These are phyloP conservation scores for Apaloderma vittatum DNA, from an alignment of 2,113 vertebrate species.

Conservation along the genomic window DNA sequence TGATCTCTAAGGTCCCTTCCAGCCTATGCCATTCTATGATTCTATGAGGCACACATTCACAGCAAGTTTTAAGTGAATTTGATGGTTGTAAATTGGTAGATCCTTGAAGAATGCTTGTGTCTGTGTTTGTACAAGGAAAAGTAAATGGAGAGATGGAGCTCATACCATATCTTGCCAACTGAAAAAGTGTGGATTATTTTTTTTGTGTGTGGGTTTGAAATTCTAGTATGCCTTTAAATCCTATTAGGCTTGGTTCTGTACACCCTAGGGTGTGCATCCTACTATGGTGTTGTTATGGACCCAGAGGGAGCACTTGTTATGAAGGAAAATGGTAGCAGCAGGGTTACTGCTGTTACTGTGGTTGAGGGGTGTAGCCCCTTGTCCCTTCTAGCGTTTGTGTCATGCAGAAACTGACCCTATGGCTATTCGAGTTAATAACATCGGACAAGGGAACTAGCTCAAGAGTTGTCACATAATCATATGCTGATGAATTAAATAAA, in stretches of 20 bases:
- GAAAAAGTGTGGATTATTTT: not conserved
- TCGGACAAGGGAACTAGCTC: not conserved
- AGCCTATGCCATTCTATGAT: no score
- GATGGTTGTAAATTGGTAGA: not conserved
- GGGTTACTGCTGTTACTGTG: not conserved
- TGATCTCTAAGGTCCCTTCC: no score
- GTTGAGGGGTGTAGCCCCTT: rapidly evolving
- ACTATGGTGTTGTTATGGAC: not conserved
- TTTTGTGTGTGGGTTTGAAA: not conserved
- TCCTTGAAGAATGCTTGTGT: not conserved
- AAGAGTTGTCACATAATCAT: not conserved
- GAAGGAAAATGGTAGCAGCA: not conserved
- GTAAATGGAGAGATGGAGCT: not conserved
- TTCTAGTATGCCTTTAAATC: not conserved
- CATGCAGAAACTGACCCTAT: not conserved
- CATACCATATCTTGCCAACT: not conserved
- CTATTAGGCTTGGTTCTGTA: not conserved
- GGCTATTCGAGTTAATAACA: not conserved
- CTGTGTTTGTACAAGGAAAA: not conserved
- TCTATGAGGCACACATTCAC: not conserved
- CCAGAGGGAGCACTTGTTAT: not conserved
- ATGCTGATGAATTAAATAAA: not conserved
- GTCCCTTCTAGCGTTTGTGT: not conserved
- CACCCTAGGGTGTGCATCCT: not conserved
- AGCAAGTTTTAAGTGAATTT: not conserved